These are phyloP conservation scores for Iguana delicatissima DNA, from an alignment of 2,797 vertebrate species.

Conservation along the genomic window DNA sequence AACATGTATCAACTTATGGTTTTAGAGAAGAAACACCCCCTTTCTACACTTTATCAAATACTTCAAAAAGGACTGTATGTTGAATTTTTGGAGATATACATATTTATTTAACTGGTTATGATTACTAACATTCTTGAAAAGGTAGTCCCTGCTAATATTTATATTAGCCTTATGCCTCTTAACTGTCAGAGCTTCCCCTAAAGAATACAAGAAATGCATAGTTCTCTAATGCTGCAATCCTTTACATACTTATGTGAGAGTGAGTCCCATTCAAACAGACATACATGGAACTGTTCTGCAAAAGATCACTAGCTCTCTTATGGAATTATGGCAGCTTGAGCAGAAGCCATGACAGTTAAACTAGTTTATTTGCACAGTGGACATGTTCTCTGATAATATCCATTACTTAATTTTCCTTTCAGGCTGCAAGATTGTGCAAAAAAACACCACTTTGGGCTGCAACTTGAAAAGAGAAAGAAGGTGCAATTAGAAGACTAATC, in stretches of 20 bases:
- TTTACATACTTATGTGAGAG: too few relatives aligned
- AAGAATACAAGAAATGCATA: too few relatives aligned
- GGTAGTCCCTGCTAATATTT: not conserved
- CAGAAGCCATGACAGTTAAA: not conserved
- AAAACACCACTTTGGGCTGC: not conserved
- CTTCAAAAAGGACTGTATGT: not conserved
- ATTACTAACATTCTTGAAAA: not conserved
- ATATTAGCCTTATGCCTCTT: not conserved
- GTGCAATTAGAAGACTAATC: constrained; percentile 49
- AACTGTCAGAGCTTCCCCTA: not conserved
- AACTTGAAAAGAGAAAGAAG: constrained; percentile 39
- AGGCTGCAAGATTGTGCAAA: not conserved
- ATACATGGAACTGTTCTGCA: not conserved
- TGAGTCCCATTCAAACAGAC: too few relatives aligned
- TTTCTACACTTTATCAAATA: not conserved
- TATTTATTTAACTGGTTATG: not conserved
- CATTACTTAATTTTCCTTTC: constrained; percentile 29
- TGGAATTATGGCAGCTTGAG: not conserved
- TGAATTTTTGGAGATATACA: not conserved
- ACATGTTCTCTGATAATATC: constrained; percentile 4
- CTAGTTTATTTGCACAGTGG: constrained; percentile 9
- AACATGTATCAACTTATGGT: not conserved
- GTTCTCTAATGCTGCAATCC: too few relatives aligned
- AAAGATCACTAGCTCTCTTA: not conserved
- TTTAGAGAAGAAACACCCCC: too few relatives aligned